phyloP scores from a whole-genome alignment of 2,888 invertebrate genomes.

The Hyppa rectilinea region DNA sequence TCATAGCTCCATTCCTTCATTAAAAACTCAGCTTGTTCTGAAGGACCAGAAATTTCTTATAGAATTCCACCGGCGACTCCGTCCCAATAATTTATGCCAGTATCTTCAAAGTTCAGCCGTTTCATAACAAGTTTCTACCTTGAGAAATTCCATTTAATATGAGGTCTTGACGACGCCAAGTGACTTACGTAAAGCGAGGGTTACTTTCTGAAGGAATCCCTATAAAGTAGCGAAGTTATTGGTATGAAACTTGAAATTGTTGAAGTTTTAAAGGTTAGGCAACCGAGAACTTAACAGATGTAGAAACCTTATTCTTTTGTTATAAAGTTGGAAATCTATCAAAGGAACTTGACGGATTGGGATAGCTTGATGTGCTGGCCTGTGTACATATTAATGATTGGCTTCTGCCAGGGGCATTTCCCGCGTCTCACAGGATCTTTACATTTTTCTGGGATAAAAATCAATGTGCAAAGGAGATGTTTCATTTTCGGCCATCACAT shows the following conservation, averaged over 20 bases:
- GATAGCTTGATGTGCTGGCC: too few relatives aligned
- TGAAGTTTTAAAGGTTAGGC: constrained; percentile 32
- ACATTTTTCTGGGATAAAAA: too few relatives aligned
- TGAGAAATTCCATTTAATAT: constrained; percentile 52
- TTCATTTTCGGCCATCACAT: too few relatives aligned
- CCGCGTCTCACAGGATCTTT: too few relatives aligned
- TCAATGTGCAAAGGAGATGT: too few relatives aligned
- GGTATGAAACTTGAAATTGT: constrained; percentile 13
- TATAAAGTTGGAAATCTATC: too few relatives aligned
- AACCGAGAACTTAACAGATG: neutral
- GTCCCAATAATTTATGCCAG: constrained; percentile 48
- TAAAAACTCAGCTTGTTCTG: constrained; percentile 3
- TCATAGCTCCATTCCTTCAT: neutral
- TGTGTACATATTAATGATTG: too few relatives aligned
- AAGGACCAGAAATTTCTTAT: constrained; percentile 13
- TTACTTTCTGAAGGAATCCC: constrained; percentile 41
- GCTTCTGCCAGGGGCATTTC: too few relatives aligned
- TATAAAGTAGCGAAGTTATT: constrained; percentile 46
- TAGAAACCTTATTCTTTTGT: neutral
- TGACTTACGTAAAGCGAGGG: constrained; percentile 34
- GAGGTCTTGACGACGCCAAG: constrained; percentile 22
- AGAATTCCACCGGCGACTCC: constrained; percentile 27
- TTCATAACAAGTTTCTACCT: constrained; percentile 53
- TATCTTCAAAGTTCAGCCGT: constrained; percentile 43
- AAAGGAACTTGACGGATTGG: too few relatives aligned